These are phyloP conservation scores for Sarcophilus harrisii DNA, from an alignment of 2,797 vertebrate genomes.

Conservation along the genomic window DNA sequence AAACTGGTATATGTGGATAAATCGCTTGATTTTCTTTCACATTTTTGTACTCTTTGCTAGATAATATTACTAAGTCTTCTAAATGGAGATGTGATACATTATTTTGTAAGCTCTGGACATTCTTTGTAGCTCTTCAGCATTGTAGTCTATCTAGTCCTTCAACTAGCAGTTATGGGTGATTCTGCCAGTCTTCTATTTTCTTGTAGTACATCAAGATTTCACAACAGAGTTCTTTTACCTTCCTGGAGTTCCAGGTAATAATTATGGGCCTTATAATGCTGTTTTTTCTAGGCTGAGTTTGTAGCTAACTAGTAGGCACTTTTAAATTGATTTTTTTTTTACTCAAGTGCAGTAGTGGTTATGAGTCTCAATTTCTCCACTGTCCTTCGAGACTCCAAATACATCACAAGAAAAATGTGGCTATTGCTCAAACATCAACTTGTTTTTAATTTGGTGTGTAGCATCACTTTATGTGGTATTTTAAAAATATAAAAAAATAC, in stretches of 20 bases:
- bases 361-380: not conserved
- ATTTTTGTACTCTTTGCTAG: not conserved
- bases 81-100: not conserved
- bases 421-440: not conserved
- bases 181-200: not conserved
- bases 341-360: not conserved
- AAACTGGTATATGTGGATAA: not conserved
- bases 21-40: not conserved
- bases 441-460: not conserved
- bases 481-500: not conserved
- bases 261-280: not conserved
- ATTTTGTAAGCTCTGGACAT: not conserved
- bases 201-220: not conserved
- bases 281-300: not conserved
- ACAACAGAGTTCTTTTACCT: not conserved
- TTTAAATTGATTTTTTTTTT: not conserved
- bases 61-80: not conserved
- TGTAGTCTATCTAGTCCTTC: not conserved
- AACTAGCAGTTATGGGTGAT: not conserved
- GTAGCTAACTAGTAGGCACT: too few species aligned
- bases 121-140: not conserved
- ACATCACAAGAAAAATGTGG: not conserved
- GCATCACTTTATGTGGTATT: not conserved
- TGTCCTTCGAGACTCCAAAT: not conserved
- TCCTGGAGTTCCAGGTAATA: not conserved